These are phyloP conservation scores for Anodontia alba DNA, from an alignment of 2,888 invertebrate genomes.

Conservation along the genomic window DNA sequence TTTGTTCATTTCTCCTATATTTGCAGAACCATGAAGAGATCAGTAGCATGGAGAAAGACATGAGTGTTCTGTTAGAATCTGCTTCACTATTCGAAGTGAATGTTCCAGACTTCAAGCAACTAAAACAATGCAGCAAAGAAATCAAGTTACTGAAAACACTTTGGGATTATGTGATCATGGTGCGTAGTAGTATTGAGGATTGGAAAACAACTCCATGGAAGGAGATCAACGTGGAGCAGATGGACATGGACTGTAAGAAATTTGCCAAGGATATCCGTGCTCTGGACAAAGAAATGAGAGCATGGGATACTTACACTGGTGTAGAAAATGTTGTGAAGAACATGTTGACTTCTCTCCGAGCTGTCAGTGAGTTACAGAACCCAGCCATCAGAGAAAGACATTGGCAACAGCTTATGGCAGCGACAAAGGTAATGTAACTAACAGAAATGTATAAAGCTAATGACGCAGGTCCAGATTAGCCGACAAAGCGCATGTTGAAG, in stretches of 20 bases:
- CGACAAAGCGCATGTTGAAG: too few species aligned
- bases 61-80: constrained; percentile 94
- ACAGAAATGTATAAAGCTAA: too few species aligned
- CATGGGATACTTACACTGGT: constrained; percentile 95
- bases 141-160: constrained; percentile 92
- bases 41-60: constrained; percentile 92
- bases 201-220: constrained; percentile 99
- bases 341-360: constrained; percentile 96
- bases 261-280: constrained; percentile 91
- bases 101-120: constrained; percentile 96
- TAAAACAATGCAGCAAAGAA: constrained; percentile 96
- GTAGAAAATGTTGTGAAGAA: constrained; percentile 97
- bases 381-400: constrained; percentile 97
- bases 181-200: constrained; percentile 95
- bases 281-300: constrained; percentile 97
- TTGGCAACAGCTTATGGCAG: constrained; percentile 98
- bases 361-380: constrained; percentile 98
- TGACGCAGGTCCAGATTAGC: too few species aligned
- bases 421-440: constrained; percentile 93
- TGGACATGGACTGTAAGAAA: constrained; percentile 99
- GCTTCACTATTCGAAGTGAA: constrained; percentile 97
- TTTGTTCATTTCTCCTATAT: too few species aligned
- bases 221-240: constrained; percentile 98
- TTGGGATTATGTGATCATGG: constrained; percentile 97
- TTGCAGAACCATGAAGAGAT: constrained; percentile 92